A percentile compares a stretch with the other conserved stretches of the same genome.
These are phyloP conservation scores for Drosophila affinis DNA, from an alignment of 2,888 invertebrate genomes.

Conservation along the genomic window DNA sequence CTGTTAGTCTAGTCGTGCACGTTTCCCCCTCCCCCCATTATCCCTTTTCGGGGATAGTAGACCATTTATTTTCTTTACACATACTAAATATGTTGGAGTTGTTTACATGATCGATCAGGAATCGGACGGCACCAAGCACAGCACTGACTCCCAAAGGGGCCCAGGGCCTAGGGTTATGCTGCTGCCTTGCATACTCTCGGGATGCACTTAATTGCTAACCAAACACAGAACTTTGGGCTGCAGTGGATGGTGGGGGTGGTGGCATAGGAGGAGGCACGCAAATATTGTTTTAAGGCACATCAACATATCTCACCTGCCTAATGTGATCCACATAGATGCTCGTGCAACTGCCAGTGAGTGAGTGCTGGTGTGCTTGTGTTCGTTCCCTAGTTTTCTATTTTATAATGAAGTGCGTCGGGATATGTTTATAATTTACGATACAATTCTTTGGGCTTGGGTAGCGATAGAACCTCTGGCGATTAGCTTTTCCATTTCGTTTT, in stretches of 20 bases:
- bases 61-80: conserved; percentile 77
- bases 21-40: not conserved
- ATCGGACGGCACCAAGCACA: conserved; percentile 35
- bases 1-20: conserved; percentile 55
- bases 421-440: conserved; percentile 77
- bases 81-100: conserved; percentile 78
- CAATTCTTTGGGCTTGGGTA: not conserved
- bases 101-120: conserved; percentile 70
- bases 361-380: conserved; percentile 21
- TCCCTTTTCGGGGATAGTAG: conserved; percentile 27
- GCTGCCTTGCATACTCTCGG: conserved; percentile 35
- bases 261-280: conserved; percentile 42
- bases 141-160: not conserved
- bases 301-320: conserved; percentile 69
- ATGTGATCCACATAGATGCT: conserved; percentile 37
- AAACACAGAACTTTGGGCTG: conserved; percentile 56
- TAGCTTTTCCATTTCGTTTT: conserved; percentile 11
- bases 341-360: conserved; percentile 10
- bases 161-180: conserved; percentile 36
- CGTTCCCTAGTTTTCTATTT: conserved; percentile 46
- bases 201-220: conserved; percentile 71
- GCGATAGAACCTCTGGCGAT: conserved; percentile 3
- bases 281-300: conserved; percentile 76
- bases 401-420: conserved; percentile 69
- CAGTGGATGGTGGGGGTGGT: conserved; percentile 19